Evolutionary conservation across 1,140 invertebrate genomes (phyloP).

Genomic region (Plutomurus gul): DNA sequence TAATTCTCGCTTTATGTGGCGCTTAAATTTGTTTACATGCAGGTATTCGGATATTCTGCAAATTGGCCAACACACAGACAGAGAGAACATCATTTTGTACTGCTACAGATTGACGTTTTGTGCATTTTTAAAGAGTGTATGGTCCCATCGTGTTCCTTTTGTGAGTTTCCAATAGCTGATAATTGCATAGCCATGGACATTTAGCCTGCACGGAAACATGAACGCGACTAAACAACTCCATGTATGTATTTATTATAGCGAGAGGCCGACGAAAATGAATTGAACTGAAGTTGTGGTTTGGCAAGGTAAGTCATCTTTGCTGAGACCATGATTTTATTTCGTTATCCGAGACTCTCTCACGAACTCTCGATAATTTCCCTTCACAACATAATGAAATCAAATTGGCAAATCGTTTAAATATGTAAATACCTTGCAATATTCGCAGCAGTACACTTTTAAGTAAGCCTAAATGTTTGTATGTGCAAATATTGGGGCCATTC

Average conservation of each 20-base stretch:
- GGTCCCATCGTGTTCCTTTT: not conserved
- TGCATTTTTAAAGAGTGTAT: not conserved
- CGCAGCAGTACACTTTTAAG: too few relatives aligned
- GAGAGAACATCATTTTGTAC: too few relatives aligned
- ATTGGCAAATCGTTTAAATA: conserved; percentile 17
- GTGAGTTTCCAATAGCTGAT: conserved; percentile 4
- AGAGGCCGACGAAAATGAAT: conserved; percentile 14
- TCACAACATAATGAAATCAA: conserved; percentile 20
- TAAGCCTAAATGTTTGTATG: too few relatives aligned
- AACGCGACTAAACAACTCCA: too few relatives aligned
- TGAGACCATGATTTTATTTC: not conserved
- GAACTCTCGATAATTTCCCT: not conserved
- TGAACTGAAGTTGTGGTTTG: not conserved
- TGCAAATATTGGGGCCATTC: too few relatives aligned
- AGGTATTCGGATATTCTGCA: too few relatives aligned
- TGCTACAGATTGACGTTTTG: not conserved
- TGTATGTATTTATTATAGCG: too few relatives aligned
- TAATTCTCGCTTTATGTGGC: not conserved
- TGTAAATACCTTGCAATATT: not conserved
- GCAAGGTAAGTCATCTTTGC: not conserved
- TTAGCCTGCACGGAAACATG: too few relatives aligned
- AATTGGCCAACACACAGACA: too few relatives aligned
- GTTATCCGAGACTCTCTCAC: not conserved
- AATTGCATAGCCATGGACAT: not conserved
- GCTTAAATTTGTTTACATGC: too few relatives aligned